Percentiles rank a stretch among this genome's conserved stretches.
Conservation (phyloP, 2,797 vertebrate genomes). For the Centropyge bicolor region DNA sequence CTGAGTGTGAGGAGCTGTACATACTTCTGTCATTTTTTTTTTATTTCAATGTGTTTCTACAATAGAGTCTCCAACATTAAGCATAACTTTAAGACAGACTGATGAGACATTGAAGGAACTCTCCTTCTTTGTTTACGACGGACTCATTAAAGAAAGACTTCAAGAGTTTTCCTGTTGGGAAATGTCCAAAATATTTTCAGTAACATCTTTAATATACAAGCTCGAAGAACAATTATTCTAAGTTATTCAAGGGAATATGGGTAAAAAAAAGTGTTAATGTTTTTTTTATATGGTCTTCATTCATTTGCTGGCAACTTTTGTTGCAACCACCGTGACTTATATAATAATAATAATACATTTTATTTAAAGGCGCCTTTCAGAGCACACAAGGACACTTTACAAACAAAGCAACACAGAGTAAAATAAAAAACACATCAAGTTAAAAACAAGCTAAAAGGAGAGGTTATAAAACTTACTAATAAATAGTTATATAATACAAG, state of each 20-base stretch:
- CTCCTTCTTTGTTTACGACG: too few species aligned
- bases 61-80: slow-evolving; percentile 3
- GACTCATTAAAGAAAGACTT: too few species aligned
- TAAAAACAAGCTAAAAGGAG: too few species aligned
- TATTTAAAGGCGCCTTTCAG: too few species aligned
- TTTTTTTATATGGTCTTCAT: not conserved
- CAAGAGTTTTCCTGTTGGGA: not conserved
- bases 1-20: not conserved
- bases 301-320: not conserved
- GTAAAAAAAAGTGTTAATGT: not conserved
- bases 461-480: too few species aligned
- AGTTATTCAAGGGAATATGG: not conserved
- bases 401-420: too few species aligned
- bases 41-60: not conserved
- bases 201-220: not conserved
- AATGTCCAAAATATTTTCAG: not conserved
- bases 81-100: not conserved
- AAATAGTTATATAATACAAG: not conserved
- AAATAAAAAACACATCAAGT: too few species aligned
- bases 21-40: not conserved
- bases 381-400: too few species aligned
- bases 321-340: too few species aligned
- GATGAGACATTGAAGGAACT: not conserved
- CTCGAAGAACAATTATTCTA: not conserved
- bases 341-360: too few species aligned